Evolutionary conservation across 2,797 vertebrate genomes (phyloP).

Genomic region (Aldrovandia affinis): DNA sequence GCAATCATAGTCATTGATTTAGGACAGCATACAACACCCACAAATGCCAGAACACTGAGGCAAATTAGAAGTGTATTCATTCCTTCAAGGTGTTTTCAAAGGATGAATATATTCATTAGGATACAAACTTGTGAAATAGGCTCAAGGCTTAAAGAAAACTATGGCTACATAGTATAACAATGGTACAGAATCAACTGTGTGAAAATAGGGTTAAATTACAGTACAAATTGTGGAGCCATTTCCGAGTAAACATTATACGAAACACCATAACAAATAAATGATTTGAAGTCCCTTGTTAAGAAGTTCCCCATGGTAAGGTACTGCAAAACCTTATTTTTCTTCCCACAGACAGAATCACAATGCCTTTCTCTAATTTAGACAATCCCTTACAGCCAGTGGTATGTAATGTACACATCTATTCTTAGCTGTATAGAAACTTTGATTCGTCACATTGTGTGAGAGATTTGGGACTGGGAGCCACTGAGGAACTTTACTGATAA

Average conservation of each 20-base stretch:
- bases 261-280: not conserved
- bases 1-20: not conserved
- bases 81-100: not conserved
- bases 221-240: not conserved
- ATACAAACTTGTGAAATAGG: not conserved
- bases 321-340: not conserved
- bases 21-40: not conserved
- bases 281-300: not conserved
- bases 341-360: not conserved
- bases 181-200: not conserved
- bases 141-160: not conserved
- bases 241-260: not conserved
- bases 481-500: not conserved
- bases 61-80: not conserved
- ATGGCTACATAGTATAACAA: not conserved
- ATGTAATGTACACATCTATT: not conserved
- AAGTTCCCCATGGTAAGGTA: not conserved
- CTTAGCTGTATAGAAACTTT: not conserved
- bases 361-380: not conserved
- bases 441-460: not conserved
- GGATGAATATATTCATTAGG: not conserved
- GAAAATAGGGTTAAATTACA: not conserved
- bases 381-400: not conserved
- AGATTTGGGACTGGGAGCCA: not conserved
- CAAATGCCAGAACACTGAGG: not conserved